phyloP scores from a whole-genome alignment of 1,140 invertebrate species.

The Tribolium castaneum region DNA sequence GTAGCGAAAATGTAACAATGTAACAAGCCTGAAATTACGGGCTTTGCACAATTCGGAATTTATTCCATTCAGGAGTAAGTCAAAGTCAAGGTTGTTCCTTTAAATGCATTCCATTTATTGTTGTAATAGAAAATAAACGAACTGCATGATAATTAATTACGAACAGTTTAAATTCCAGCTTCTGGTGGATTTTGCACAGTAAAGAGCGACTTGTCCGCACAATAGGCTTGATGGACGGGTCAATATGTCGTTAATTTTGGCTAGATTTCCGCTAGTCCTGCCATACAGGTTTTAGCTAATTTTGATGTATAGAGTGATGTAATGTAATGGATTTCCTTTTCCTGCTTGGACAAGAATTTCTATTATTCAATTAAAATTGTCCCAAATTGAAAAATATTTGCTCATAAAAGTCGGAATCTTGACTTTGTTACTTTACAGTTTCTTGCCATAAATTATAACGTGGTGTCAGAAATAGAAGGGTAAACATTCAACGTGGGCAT shows the following conservation, averaged over 20 bases:
- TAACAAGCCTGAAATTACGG: not conserved
- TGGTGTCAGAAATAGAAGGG: not conserved
- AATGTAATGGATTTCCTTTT: not conserved
- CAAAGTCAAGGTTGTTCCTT: conserved; percentile 22
- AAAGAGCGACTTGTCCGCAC: not conserved
- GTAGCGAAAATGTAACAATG: not conserved
- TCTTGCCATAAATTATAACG: not conserved
- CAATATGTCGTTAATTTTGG: conserved; percentile 17
- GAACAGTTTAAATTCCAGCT: conserved; percentile 19
- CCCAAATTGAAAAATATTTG: not conserved
- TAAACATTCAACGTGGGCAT: not conserved
- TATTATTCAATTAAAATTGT: not conserved
- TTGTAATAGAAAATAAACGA: conserved; percentile 1
- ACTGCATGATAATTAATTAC: conserved; percentile 20
- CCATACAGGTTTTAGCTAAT: not conserved
- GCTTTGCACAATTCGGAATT: not conserved
- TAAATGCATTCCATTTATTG: conserved; percentile 14
- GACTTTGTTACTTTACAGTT: not conserved
- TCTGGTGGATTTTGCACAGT: not conserved
- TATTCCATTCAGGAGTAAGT: not conserved
- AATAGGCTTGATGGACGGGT: not conserved
- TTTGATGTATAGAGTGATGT: not conserved
- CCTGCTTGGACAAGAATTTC: not conserved
- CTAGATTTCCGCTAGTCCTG: conserved; percentile 7
- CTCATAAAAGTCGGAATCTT: not conserved